Base-by-base conservation (phyloP, 2,797 vertebrate species). In the Leptatherina wallacei region DNA sequence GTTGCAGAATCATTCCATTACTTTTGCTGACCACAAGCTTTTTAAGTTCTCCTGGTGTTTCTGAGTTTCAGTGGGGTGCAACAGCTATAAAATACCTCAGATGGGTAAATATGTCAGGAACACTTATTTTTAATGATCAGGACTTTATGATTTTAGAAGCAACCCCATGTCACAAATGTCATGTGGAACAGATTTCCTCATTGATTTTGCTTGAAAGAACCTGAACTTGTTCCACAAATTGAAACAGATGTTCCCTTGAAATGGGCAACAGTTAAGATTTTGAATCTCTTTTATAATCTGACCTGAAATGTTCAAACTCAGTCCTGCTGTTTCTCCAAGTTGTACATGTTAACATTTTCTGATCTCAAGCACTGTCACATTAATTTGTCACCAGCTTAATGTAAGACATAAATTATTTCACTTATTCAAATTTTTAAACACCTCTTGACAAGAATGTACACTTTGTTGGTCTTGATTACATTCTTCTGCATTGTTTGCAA, bases 161-260 rank as follows among this genome's bases (percentile, higher is more conserved):
- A 62, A n/a, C 2, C 6, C 4, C 36, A 42, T 65, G 8, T 22
- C 49, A 20, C 22, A 38, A 47, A 61, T 24, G 54, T 61, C 35
- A 16, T 49, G 59, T 62, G 0, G 59, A 49, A 29, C n/a, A 27
- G 12, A 58, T 30, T 33, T 49, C 35, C 57, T 24, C 58, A 36
- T 36, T 64, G 65, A 47, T 32, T 35, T 32, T 42, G 32, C 16
- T 38, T 68, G 42, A 33, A 63, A 69, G 60, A 58, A 42, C 27
- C n/a, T 33, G 58, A 61, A 42, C 30, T 18, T 56, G 58, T 51
- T 33, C 30, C 20, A 62, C 54, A 72, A 51, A 58, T 29, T 63
- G 65, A 63, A 68, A 69, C 54, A 63, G 65, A 69, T 69, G 60
- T 63, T 63, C 32, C 51, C 27, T 16, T 18, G 59, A 68, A 35